Percentiles rank a stretch among this genome's conserved stretches.
phyloP scores from a whole-genome alignment of 2,888 invertebrate species.

The Tetropium fuscum region DNA sequence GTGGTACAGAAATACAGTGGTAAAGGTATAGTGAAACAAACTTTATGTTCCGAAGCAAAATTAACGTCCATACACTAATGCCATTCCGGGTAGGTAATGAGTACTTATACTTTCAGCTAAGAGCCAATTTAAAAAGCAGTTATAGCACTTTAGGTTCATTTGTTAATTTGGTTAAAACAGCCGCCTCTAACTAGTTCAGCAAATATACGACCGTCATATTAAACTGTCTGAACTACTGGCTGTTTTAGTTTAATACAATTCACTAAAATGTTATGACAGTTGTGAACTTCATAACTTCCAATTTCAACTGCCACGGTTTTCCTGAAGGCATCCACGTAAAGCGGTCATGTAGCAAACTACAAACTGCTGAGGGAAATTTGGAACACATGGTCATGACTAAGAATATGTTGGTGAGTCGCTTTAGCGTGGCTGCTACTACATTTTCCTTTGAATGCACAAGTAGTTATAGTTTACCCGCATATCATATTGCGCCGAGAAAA shows the following conservation, averaged over 20 bases:
- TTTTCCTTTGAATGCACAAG: no score
- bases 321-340: constrained; percentile 16
- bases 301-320: constrained; percentile 28
- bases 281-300: constrained; percentile 32
- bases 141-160: constrained; percentile 11
- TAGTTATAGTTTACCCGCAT: no score
- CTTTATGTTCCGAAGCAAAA: no score
- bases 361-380: constrained; percentile 4
- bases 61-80: no score
- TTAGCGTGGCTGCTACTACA: no score
- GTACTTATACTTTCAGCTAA: no score
- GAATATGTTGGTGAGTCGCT: not conserved
- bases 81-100: no score
- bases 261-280: constrained; percentile 43
- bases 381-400: constrained; percentile 2
- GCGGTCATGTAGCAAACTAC: constrained; percentile 10
- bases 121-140: constrained; percentile 16
- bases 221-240: constrained; percentile 24
- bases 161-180: constrained; percentile 20
- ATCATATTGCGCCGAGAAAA: no score
- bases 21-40: no score
- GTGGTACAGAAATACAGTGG: no score
- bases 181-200: constrained; percentile 29
- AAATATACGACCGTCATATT: constrained; percentile 35
- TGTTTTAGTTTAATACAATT: constrained; percentile 36